Evolutionary conservation across 2,888 invertebrate genomes (phyloP).

Genomic region (Tuta absoluta): DNA sequence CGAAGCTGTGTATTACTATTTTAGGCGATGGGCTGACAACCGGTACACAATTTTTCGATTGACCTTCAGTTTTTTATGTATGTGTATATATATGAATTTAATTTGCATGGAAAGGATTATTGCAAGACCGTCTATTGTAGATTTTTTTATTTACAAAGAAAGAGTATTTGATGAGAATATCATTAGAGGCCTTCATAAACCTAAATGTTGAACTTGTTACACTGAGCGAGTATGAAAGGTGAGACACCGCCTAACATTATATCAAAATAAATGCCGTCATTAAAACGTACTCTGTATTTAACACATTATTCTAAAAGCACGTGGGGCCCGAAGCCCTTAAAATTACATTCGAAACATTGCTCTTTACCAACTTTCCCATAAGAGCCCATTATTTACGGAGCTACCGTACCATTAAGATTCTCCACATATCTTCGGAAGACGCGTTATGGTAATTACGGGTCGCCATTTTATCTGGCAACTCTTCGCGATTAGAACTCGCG

Average conservation of each 20-base stretch:
- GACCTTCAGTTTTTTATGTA: too few relatives aligned
- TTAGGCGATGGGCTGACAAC: too few relatives aligned
- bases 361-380: constrained; percentile 80
- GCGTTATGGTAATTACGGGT: constrained; percentile 81
- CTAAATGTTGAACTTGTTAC: neutral
- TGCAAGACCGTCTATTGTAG: too few relatives aligned
- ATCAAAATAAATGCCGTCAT: constrained; percentile 64
- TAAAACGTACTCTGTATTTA: constrained; percentile 63
- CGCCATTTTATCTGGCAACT: constrained; percentile 79
- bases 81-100: too few relatives aligned
- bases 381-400: constrained; percentile 81
- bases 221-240: constrained; percentile 32
- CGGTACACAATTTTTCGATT: too few relatives aligned
- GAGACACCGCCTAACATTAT: constrained; percentile 41
- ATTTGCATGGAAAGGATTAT: too few relatives aligned
- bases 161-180: neutral
- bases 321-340: constrained; percentile 75
- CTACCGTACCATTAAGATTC: constrained; percentile 81
- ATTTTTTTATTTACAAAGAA: too few relatives aligned
- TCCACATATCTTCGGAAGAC: constrained; percentile 80
- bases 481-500: constrained; percentile 72
- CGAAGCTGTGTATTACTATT: too few relatives aligned
- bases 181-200: neutral
- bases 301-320: constrained; percentile 78
- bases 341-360: constrained; percentile 80